Base-by-base conservation (phyloP, 2,888 invertebrate species). In the Athetis lepigone region DNA sequence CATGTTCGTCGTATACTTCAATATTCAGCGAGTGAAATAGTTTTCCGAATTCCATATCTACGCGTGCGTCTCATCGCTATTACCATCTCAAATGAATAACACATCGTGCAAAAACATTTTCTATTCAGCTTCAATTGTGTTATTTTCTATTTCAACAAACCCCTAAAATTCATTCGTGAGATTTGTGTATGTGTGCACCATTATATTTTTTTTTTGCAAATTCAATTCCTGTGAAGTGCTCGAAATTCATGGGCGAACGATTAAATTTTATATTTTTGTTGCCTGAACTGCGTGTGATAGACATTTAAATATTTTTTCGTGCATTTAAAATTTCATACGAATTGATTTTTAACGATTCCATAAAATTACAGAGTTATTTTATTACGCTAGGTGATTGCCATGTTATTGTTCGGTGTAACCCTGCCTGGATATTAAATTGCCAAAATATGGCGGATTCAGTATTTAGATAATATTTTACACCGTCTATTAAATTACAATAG, bases 171-270 rank as follows among this genome's bases (percentile, higher is more conserved):
- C 39, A 46, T 49, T 0, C 27, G 60, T 64, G 67, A 62, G 45
- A 65, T 50, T 58, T 59, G 56, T 47, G 25, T 51, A n/a, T 55
- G 50, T 36, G 1, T 23, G 21, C 27, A 43, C 33, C 5, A 13
- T 36, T n/a, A n/a, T n/a, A n/a, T n/a, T n/a, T 51, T 47, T 54
- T 60, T 62, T 72, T 57, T 67, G 56, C 13, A 42, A 51, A 64
- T 75, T 67, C 54, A 71, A 76, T 72, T 61, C 62, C 52, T 56
- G 46, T 61, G 64, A 67, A 64, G 71, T 79, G 79, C 72, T 55
- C 43, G 16, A 52, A 63, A 68, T 58, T 21, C 62, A 62, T 51
- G 45, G 58, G 37, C 2, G 40, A 64, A 63, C 47, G 16, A 78
- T 70, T 29, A 61, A 50, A 67, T 64, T 79, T 47, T 55, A 52